Evolutionary conservation across 1,140 invertebrate species (phyloP).

Genomic region (Bombus balteatus): DNA sequence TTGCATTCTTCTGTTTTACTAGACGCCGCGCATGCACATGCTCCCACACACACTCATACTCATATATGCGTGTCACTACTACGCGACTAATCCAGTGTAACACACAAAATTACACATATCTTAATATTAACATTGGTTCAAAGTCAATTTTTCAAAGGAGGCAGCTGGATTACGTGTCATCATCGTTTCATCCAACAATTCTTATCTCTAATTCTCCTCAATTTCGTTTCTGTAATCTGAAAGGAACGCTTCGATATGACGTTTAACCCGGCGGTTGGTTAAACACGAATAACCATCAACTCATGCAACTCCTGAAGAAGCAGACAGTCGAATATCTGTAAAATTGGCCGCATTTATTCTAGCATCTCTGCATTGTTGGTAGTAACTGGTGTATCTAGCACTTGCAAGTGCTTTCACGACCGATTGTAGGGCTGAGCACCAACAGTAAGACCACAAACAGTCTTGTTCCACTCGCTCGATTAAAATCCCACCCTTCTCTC

Average conservation of each 20-base stretch:
- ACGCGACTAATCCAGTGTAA: too few relatives aligned
- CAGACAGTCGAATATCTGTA: not conserved
- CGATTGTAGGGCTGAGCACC: constrained; percentile 27
- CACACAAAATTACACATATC: too few relatives aligned
- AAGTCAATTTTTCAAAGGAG: too few relatives aligned
- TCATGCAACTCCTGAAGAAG: not conserved
- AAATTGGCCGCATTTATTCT: constrained; percentile 56
- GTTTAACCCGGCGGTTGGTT: not conserved
- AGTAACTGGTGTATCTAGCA: constrained; percentile 16
- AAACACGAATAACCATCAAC: not conserved
- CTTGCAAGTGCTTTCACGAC: constrained; percentile 27
- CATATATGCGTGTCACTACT: too few relatives aligned
- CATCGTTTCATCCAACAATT: not conserved
- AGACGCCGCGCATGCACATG: too few relatives aligned
- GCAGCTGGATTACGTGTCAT: not conserved
- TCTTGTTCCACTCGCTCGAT: not conserved
- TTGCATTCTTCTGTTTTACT: too few relatives aligned
- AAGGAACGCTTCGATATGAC: not conserved
- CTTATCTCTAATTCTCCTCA: not conserved
- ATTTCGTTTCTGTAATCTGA: not conserved
- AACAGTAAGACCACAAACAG: not conserved
- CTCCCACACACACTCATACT: too few relatives aligned
- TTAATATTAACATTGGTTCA: too few relatives aligned
- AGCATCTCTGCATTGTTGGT: constrained; percentile 42
- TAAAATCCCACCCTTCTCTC: not conserved